Conservation (phyloP, 2,888 invertebrate genomes). For the Aspidiotus destructor region DNA sequence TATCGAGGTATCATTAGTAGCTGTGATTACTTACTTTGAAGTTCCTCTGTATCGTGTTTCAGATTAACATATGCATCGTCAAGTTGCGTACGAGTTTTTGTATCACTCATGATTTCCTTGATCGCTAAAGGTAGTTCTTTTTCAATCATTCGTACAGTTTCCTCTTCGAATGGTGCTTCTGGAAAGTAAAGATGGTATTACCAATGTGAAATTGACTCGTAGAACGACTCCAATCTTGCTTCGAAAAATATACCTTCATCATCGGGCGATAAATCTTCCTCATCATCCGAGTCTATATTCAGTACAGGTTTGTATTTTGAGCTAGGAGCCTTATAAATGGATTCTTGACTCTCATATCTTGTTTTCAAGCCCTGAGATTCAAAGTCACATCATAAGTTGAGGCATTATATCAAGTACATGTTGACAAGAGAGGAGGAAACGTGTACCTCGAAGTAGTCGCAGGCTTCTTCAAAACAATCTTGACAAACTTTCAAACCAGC, state of each 20-base stretch:
- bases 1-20: not conserved
- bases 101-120: not conserved
- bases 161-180: constrained; percentile 13
- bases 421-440: not conserved
- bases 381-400: not conserved
- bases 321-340: constrained; percentile 40
- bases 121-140: not conserved
- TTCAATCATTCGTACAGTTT: constrained; percentile 9
- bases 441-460: constrained; percentile 41
- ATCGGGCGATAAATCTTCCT: constrained; percentile 41
- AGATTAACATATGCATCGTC: not conserved
- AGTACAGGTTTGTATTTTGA: constrained; percentile 45
- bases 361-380: constrained; percentile 35
- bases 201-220: not conserved
- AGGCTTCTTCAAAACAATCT: constrained; percentile 42
- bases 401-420: not conserved
- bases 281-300: constrained; percentile 51
- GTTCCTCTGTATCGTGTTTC: not conserved
- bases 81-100: not conserved
- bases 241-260: constrained; percentile 18
- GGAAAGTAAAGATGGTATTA: not conserved
- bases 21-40: not conserved
- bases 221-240: not conserved
- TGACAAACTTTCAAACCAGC: constrained; percentile 43
- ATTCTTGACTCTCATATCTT: constrained; percentile 36